Percentiles rank a stretch among this genome's conserved stretches.
These are phyloP conservation scores for Coptodon rendalli DNA, from an alignment of 2,113 vertebrate genomes.

Conservation along the genomic window DNA sequence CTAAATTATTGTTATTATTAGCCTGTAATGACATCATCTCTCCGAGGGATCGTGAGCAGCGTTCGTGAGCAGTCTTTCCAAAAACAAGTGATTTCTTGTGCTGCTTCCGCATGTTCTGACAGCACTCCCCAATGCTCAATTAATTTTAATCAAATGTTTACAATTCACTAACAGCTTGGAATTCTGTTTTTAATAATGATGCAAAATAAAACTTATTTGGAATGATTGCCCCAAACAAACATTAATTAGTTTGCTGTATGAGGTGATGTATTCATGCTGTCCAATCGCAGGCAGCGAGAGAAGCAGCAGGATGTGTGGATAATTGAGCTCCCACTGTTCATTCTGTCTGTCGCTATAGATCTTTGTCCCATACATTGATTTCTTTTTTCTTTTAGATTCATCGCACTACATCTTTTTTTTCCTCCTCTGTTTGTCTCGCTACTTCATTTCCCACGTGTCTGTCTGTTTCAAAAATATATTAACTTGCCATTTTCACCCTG, in stretches of 20 bases:
- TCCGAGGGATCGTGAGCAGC: conserved; percentile 1
- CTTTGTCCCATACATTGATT: neutral
- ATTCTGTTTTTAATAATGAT: conserved; percentile 29
- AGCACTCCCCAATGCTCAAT: conserved; percentile 40
- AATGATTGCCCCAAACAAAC: conserved; percentile 48
- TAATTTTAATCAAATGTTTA: conserved; percentile 65
- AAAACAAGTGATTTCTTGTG: conserved; percentile 27
- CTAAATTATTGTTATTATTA: conserved; percentile 54
- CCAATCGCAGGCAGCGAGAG: conserved; percentile 40
- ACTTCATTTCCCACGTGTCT: neutral
- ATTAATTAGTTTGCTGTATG: conserved; percentile 41
- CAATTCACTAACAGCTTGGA: conserved; percentile 46
- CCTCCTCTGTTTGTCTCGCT: neutral
- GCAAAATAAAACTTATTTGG: conserved; percentile 44
- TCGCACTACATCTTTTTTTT: neutral
- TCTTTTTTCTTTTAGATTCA: neutral
- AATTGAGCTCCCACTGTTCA: conserved; percentile 53
- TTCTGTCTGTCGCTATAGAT: conserved; percentile 13
- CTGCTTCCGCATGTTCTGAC: conserved; percentile 16
- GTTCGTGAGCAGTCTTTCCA: conserved; percentile 23
- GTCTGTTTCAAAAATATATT: neutral
- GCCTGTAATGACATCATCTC: conserved; percentile 42
- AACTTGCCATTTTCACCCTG: neutral
- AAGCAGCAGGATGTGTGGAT: conserved; percentile 46
- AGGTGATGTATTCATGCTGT: conserved; percentile 30